Evolutionary conservation across 53 echinoderm and acorn worm genomes (phyloP).

Genomic region (Holothuria leucospilota): DNA sequence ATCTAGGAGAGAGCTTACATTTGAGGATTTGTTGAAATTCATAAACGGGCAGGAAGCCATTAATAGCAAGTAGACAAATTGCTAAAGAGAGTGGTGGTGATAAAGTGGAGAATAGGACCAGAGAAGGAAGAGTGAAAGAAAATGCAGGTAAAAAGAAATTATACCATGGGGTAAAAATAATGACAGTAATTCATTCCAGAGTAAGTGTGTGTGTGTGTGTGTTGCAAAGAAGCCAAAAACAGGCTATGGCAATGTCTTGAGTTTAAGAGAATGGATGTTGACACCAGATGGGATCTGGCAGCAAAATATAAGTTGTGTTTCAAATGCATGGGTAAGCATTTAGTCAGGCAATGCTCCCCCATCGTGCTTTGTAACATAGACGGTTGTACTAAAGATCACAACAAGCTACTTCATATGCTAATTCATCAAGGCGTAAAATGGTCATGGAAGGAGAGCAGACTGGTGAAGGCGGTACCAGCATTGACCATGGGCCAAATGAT

Average conservation of each 20-base stretch:
- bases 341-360: background rate
- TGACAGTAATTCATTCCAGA: too few species aligned
- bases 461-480: too few species aligned
- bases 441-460: background rate
- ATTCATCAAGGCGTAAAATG: background rate
- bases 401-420: background rate
- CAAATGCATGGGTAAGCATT: background rate
- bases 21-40: slow-evolving; percentile 11
- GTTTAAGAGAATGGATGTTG: background rate
- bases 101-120: background rate
- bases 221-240: background rate
- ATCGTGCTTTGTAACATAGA: background rate
- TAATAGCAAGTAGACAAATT: background rate
- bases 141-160: background rate
- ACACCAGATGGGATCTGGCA: slow-evolving; percentile 12
- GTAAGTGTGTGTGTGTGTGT: background rate
- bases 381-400: slow-evolving; percentile 6
- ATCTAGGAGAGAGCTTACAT: slow-evolving; percentile 6
- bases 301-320: slow-evolving; percentile 3
- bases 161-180: background rate
- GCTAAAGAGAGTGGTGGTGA: too few species aligned
- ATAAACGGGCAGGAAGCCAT: background rate
- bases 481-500: background rate
- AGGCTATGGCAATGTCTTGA: background rate
- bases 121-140: background rate